Conservation (phyloP, 2,888 invertebrate genomes). For the Psococerastis gibbosa region DNA sequence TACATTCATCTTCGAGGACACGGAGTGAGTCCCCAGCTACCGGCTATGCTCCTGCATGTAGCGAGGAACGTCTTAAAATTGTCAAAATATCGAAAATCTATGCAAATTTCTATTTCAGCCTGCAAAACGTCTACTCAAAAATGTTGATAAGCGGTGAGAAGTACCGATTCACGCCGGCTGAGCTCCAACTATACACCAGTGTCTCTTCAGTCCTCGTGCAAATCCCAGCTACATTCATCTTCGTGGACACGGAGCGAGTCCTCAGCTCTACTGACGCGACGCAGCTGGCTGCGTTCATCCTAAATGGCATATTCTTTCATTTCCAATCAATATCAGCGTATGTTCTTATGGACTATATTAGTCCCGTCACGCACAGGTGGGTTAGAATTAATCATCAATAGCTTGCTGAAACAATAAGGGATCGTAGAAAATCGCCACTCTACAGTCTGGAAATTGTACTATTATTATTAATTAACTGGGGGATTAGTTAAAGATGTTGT, state of each 20-base stretch:
- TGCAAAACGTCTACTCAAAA: slow-evolving; percentile 63
- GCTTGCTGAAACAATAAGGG: too few relatives aligned
- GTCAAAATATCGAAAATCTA: too few relatives aligned
- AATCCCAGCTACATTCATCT: slow-evolving; percentile 44
- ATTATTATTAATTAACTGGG: too few relatives aligned
- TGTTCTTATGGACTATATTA: slow-evolving; percentile 60
- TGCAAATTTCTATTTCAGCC: too few relatives aligned
- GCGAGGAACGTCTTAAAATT: too few relatives aligned
- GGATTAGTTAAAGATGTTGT: too few relatives aligned
- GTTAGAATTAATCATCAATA: slow-evolving; percentile 14
- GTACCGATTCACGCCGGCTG: slow-evolving; percentile 54
- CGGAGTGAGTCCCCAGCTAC: too few relatives aligned
- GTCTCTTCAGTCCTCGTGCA: slow-evolving; percentile 51
- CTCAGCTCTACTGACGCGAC: slow-evolving; percentile 25
- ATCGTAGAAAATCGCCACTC: too few relatives aligned
- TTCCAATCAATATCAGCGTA: slow-evolving; percentile 64
- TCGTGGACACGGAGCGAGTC: slow-evolving; percentile 38
- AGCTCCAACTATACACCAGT: slow-evolving; percentile 60
- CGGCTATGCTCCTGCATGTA: too few relatives aligned
- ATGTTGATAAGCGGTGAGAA: slow-evolving; percentile 54
- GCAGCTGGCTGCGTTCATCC: slow-evolving; percentile 35
- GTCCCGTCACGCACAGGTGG: slow-evolving; percentile 60
- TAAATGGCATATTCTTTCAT: slow-evolving; percentile 59
- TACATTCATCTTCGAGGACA: slow-evolving; percentile 43
- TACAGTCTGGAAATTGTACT: too few relatives aligned